Conservation (phyloP, 2,888 invertebrate genomes). For the Teleogryllus oceanicus region DNA sequence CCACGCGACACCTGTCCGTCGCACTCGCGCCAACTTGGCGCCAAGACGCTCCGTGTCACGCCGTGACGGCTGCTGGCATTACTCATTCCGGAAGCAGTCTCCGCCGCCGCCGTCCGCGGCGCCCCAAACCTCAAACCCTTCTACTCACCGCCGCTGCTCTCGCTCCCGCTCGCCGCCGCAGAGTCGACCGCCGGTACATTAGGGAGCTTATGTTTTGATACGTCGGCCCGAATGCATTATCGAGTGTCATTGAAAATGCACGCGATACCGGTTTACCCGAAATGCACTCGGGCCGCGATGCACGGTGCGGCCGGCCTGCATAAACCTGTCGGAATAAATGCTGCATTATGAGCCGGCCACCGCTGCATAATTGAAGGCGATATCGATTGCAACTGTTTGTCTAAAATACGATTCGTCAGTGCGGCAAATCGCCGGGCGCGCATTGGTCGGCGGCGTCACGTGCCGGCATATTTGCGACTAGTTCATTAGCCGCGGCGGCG, state of each 20-base stretch:
- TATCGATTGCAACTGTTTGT: constrained; percentile 21
- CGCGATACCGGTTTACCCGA: constrained; percentile 32
- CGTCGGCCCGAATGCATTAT: constrained; percentile 34
- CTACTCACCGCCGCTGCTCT: not conserved
- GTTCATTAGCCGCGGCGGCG: constrained; percentile 19
- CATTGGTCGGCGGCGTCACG: constrained; percentile 18
- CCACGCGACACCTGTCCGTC: too few species aligned
- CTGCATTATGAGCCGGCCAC: constrained; percentile 18
- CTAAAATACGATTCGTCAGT: constrained; percentile 28
- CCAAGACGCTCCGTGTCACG: constrained; percentile 4
- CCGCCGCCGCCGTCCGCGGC: not conserved
- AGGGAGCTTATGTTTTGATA: constrained; percentile 33
- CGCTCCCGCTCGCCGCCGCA: constrained; percentile 18
- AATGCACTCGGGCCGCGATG: constrained; percentile 30
- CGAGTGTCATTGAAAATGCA: constrained; percentile 37
- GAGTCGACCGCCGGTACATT: constrained; percentile 19
- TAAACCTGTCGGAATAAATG: constrained; percentile 18
- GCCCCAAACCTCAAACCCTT: not conserved
- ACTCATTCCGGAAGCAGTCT: not conserved
- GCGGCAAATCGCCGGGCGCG: constrained; percentile 19
- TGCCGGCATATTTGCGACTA: constrained; percentile 12
- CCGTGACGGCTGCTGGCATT: constrained; percentile 9
- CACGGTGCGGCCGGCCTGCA: constrained; percentile 12
- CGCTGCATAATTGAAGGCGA: constrained; percentile 18
- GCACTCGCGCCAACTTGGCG: not conserved